Conservation (phyloP, 2,113 vertebrate species). For the Gopherus evgoodei region DNA sequence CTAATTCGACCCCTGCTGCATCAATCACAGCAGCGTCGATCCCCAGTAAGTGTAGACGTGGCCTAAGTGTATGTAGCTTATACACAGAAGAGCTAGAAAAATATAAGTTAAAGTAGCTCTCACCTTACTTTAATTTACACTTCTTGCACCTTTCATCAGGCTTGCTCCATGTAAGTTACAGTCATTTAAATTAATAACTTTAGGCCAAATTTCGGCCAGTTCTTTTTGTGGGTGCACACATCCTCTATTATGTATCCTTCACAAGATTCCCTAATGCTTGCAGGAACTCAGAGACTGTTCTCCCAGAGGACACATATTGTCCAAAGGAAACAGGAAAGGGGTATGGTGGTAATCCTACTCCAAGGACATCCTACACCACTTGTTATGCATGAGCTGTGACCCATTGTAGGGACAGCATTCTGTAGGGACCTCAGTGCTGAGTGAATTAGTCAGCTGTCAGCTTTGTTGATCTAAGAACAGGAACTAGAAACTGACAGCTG, state of each 20-base stretch:
- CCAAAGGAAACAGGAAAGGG: not conserved
- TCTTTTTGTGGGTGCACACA: not conserved
- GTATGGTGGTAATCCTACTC: not conserved
- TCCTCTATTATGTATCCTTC: not conserved
- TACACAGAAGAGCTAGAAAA: not conserved
- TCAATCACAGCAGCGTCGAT: too few relatives aligned
- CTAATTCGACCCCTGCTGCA: too few relatives aligned
- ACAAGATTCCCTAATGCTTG: not conserved
- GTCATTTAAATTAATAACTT: not conserved
- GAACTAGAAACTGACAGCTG: not conserved
- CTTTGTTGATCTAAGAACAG: constrained; percentile 18
- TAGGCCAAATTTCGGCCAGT: not conserved
- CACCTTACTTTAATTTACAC: not conserved
- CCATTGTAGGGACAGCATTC: not conserved
- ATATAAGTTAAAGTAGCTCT: not conserved
- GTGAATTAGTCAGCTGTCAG: not conserved
- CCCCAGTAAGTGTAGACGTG: too few relatives aligned
- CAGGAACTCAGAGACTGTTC: not conserved
- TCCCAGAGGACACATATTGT: not conserved
- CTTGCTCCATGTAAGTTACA: not conserved
- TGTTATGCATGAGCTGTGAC: not conserved
- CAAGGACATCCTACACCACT: not conserved
- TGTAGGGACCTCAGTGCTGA: not conserved
- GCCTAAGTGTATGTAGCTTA: not conserved
- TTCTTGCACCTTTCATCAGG: not conserved